Conservation (phyloP, 2,113 vertebrate genomes). For the Seriola aureovittata region DNA sequence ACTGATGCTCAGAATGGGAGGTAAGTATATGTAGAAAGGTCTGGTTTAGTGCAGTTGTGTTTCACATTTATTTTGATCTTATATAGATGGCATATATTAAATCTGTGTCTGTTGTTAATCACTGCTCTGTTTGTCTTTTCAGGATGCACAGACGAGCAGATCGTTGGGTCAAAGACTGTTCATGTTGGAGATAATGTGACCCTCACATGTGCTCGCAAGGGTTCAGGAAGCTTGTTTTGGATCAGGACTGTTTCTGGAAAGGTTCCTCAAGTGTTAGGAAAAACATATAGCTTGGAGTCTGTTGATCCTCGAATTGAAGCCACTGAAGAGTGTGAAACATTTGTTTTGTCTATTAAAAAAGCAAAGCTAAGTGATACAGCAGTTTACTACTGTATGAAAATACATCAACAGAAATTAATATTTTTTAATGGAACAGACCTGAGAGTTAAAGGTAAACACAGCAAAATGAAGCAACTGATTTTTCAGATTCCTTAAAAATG, state of each 20-base stretch:
- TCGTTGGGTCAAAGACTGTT: constrained; percentile 3
- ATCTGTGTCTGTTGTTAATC: background rate
- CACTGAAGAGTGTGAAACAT: rapidly evolving
- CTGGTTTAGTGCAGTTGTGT: background rate
- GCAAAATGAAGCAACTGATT: background rate
- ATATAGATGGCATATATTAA: background rate
- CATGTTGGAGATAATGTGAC: constrained; percentile 30
- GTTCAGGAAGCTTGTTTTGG: constrained; percentile 26
- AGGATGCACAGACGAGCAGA: constrained; percentile 15
- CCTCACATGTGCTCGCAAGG: constrained; percentile 10
- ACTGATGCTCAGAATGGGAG: background rate
- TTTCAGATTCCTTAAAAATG: background rate
- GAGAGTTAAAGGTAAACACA: constrained; percentile 59
- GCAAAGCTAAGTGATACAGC: constrained; percentile 36
- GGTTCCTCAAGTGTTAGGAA: constrained; percentile 21
- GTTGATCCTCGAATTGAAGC: background rate
- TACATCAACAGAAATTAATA: rapidly evolving
- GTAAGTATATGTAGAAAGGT: constrained; percentile 19
- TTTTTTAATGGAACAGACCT: constrained; percentile 43
- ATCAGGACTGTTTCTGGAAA: constrained; percentile 45
- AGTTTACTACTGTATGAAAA: constrained; percentile 59
- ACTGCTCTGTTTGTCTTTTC: constrained; percentile 1
- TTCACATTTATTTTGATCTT: background rate
- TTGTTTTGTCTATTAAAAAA: constrained; percentile 38
- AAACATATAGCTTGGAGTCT: rapidly evolving